phyloP scores from a whole-genome alignment of 1,140 invertebrate species.

The Nomia melanderi region DNA sequence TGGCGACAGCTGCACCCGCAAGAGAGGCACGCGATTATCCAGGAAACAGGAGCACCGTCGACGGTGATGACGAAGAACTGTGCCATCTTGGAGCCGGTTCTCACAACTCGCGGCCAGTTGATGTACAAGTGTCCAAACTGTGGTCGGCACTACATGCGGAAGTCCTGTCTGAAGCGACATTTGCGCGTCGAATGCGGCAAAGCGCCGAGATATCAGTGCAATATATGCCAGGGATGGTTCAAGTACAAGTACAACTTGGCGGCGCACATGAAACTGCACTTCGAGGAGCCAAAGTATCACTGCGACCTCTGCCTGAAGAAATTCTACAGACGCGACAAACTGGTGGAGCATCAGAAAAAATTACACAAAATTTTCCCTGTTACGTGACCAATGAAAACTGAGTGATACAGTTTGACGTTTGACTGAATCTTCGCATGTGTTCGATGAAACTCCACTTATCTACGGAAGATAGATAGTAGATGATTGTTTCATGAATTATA shows the following conservation, averaged over 20 bases:
- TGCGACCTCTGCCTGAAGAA: constrained; percentile 81
- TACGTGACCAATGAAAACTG: neutral
- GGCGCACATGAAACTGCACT: constrained; percentile 78
- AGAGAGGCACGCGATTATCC: neutral
- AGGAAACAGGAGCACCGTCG: neutral
- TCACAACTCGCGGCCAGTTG: constrained; percentile 64
- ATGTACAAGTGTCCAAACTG: constrained; percentile 81
- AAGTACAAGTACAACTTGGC: constrained; percentile 76
- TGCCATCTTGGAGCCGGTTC: constrained; percentile 55
- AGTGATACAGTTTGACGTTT: no score
- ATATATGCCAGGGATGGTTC: constrained; percentile 75
- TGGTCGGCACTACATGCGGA: constrained; percentile 81
- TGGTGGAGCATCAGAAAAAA: constrained; percentile 70
- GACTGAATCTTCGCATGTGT: no score
- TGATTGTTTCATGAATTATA: no score
- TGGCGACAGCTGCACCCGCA: constrained; percentile 54
- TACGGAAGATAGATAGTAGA: no score
- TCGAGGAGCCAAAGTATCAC: constrained; percentile 81
- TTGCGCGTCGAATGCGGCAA: constrained; percentile 80
- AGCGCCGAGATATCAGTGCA: constrained; percentile 78
- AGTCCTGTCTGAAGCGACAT: constrained; percentile 82
- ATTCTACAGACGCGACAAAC: constrained; percentile 80
- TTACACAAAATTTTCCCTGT: constrained; percentile 57
- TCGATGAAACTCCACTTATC: no score
- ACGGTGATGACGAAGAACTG: neutral